These are phyloP conservation scores for Albula goreensis DNA, from an alignment of 2,113 vertebrate genomes.

Conservation along the genomic window DNA sequence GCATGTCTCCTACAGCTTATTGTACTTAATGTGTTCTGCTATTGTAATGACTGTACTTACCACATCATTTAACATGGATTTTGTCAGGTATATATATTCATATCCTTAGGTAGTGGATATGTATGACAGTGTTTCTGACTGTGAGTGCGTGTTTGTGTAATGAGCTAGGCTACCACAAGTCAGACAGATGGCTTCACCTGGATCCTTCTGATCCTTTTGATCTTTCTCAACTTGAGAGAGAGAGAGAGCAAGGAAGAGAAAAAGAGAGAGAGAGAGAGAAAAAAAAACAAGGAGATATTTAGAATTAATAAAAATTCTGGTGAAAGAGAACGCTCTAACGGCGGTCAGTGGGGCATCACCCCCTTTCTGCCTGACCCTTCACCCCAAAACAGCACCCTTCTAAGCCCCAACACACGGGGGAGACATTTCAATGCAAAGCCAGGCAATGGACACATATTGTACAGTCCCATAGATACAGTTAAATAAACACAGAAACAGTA, in stretches of 20 bases:
- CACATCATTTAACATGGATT: neutral
- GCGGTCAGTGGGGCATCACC: constrained; percentile 69
- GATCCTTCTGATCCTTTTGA: constrained; percentile 78
- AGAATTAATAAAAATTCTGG: constrained; percentile 82
- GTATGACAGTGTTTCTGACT: constrained; percentile 41
- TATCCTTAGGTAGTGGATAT: neutral
- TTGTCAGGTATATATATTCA: neutral
- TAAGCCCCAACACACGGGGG: constrained; percentile 70
- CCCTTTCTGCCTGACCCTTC: constrained; percentile 60
- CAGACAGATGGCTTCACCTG: constrained; percentile 98
- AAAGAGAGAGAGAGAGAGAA: constrained; percentile 77
- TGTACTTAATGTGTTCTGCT: neutral
- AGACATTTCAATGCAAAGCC: constrained; percentile 57
- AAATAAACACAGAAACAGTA: constrained; percentile 67
- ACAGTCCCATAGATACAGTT: constrained; percentile 32
- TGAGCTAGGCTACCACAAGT: constrained; percentile 79
- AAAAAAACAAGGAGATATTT: constrained; percentile 85
- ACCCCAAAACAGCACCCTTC: constrained; percentile 52
- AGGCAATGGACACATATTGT: constrained; percentile 68
- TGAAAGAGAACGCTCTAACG: constrained; percentile 55
- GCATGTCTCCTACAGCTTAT: neutral
- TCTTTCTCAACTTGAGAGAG: constrained; percentile 91
- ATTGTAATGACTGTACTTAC: neutral
- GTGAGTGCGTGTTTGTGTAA: constrained; percentile 8
- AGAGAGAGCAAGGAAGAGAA: constrained; percentile 73